Evolutionary conservation across 2,888 invertebrate genomes (phyloP), one percentile per base, ranked within the genome.

Genomic region (Agrochola lychnidis): DNA sequence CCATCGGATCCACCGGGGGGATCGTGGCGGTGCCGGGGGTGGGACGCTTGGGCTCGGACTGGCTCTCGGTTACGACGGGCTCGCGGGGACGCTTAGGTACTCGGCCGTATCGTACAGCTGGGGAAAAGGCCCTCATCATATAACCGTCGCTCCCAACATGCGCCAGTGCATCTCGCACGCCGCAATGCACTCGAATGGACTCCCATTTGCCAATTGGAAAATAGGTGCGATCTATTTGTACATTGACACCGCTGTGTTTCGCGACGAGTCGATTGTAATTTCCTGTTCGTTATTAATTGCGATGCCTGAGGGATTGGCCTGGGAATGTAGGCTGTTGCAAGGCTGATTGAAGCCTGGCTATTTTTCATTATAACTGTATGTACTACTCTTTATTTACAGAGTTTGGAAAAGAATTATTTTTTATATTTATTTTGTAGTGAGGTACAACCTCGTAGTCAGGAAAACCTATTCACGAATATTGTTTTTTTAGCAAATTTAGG

Each of bases 61-160:
- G 87, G 76, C 79, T 88, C 48, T 95, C 93, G n/a, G 88, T 83
- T 71, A 83, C 87, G 16, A 87, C 82, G 3, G 89, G 82, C 94
- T 99, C 99, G 89, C 99, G 97, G 79, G 99, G 98, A 90, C 99
- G 97, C 96, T 99, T 99, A 84, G 99, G 99, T 89, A 99, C 99
- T 86, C 99, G 97, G 87, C 99, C 99, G 97, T 99, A 99, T 93
- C 99, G 97, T 85, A 99, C 99, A 92, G 99, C 99, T 99, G 97
- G 64, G 86, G 90, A 86, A 81, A 53, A 63, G 51, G 36, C 36
- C 64, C 74, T 77, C 70, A 72, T 85, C 90, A 75, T 30, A 61
- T 36, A 51, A 67, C 48, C 40, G 63, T 48, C 62, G 68, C 64
- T 51, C 40, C 19, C 59, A 36, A 45, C 30, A n/a, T 84, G 86